Conservation (phyloP, 2,113 vertebrate genomes). For the Myotis lucifugus region DNA sequence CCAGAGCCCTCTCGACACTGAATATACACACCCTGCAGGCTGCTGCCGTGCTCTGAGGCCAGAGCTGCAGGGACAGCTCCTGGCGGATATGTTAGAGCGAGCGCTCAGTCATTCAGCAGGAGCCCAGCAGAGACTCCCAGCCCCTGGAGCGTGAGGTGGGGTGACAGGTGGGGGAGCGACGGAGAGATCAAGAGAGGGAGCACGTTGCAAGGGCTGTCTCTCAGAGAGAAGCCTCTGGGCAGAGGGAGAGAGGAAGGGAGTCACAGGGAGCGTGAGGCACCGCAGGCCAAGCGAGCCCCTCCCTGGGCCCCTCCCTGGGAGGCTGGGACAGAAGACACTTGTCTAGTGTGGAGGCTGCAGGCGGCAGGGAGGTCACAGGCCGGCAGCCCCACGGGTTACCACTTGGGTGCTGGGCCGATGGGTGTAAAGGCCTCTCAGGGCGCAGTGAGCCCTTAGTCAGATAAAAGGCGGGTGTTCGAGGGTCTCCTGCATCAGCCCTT, state of each 20-base stretch:
- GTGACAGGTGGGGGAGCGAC: not conserved
- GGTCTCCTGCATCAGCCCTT: not conserved
- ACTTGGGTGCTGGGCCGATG: not conserved
- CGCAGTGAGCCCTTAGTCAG: not conserved
- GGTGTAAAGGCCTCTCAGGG: not conserved
- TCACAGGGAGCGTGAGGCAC: rapidly evolving
- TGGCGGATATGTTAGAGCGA: constrained; percentile 45
- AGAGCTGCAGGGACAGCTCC: not conserved
- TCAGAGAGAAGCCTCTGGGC: not conserved
- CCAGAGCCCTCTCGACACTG: not conserved
- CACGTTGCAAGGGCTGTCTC: too few relatives aligned
- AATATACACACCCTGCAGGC: not conserved
- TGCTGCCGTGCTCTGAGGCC: not conserved
- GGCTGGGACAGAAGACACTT: not conserved
- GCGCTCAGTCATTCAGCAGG: not conserved
- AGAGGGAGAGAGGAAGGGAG: not conserved
- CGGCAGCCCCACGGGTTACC: not conserved
- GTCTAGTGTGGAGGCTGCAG: not conserved
- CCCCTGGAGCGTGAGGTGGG: not conserved
- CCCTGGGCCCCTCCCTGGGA: not conserved
- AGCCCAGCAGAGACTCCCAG: not conserved
- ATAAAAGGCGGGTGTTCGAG: not conserved
- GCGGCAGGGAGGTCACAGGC: not conserved
- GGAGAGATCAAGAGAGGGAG: not conserved
- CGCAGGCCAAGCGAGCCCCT: rapidly evolving